A percentile compares a stretch with the other conserved stretches of the same genome.
phyloP scores from a whole-genome alignment of 2,113 vertebrate species.

The Pyxicephalus adspersus region DNA sequence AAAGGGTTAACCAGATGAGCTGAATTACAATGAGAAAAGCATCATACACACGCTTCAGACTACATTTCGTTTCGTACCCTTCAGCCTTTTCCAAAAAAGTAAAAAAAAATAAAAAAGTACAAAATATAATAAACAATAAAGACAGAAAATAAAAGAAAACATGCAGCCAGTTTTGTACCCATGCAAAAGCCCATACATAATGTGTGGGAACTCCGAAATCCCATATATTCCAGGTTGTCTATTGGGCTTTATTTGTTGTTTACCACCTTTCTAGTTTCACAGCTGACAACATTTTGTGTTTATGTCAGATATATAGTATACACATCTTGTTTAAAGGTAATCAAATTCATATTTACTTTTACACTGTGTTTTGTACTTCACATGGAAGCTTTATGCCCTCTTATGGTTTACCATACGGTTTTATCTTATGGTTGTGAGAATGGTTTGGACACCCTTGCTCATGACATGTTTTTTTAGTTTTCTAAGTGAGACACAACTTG shows the following conservation, averaged over 20 bases:
- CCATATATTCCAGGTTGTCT: constrained; percentile 47
- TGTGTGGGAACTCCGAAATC: constrained; percentile 49
- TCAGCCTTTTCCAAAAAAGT: constrained; percentile 38
- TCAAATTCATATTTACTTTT: constrained; percentile 48
- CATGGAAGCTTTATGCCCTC: constrained; percentile 60
- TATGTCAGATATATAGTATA: constrained; percentile 63
- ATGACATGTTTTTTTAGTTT: too few relatives aligned
- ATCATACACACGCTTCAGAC: constrained; percentile 59
- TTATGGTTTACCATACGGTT: constrained; percentile 54
- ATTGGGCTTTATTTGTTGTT: constrained; percentile 52
- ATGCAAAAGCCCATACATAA: constrained; percentile 60
- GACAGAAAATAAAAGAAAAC: constrained; percentile 45
- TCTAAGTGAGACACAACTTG: too few relatives aligned
- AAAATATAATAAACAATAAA: background rate
- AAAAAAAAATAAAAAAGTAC: background rate
- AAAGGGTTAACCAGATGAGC: constrained; percentile 53
- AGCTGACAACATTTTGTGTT: constrained; percentile 64
- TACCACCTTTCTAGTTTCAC: constrained; percentile 58
- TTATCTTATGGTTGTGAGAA: constrained; percentile 1
- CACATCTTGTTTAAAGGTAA: constrained; percentile 48
- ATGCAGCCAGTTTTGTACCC: constrained; percentile 59
- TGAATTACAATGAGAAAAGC: constrained; percentile 62
- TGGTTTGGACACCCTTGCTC: too few relatives aligned
- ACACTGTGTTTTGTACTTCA: constrained; percentile 8
- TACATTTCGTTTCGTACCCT: constrained; percentile 44